These are phyloP conservation scores for Pristis pectinata DNA, from an alignment of 2,797 vertebrate species.

Conservation along the genomic window DNA sequence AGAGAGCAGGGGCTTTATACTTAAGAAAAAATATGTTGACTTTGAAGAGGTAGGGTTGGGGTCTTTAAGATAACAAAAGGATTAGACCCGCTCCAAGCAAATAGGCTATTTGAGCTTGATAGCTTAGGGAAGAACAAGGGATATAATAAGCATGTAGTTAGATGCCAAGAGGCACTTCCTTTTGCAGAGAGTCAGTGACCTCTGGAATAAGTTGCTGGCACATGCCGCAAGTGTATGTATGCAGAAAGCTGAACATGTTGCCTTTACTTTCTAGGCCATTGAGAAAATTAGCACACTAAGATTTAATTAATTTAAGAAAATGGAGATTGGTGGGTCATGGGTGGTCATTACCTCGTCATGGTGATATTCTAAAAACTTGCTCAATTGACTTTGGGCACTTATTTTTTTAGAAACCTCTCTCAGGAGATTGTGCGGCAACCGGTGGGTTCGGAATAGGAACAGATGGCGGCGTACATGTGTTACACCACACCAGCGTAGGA, in stretches of 20 bases:
- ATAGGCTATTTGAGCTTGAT: neutral
- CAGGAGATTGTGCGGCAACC: neutral
- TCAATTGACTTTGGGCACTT: neutral
- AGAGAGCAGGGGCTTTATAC: neutral
- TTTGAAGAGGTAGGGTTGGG: constrained; percentile 8
- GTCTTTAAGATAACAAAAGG: constrained; percentile 21
- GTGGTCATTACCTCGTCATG: neutral
- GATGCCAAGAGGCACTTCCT: neutral
- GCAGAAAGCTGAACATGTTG: neutral
- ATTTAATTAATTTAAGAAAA: neutral
- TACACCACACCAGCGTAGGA: neutral
- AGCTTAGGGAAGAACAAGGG: neutral
- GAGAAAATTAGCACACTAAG: too few relatives aligned
- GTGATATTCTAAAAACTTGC: neutral
- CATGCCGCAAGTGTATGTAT: neutral
- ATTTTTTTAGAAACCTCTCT: neutral
- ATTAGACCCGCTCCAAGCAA: constrained; percentile 10
- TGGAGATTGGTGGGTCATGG: neutral
- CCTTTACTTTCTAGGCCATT: too few relatives aligned
- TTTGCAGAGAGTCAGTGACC: neutral
- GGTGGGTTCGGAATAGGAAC: neutral
- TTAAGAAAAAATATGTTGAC: constrained; percentile 4
- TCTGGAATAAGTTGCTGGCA: neutral
- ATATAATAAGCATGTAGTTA: neutral
- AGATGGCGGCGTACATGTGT: neutral